Base-by-base conservation (phyloP, 2,888 invertebrate species). In the Lottia scabra region DNA sequence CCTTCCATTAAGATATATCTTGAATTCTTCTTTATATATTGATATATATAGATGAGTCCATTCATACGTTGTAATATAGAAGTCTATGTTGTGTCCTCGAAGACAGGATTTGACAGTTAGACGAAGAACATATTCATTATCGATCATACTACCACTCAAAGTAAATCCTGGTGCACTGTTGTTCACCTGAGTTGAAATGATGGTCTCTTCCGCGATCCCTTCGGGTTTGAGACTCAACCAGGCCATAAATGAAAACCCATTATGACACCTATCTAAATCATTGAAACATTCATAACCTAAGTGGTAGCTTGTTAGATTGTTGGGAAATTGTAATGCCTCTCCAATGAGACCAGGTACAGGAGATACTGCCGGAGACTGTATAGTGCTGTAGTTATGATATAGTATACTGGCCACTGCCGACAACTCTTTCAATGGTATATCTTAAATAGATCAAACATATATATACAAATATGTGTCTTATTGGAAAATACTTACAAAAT, bases 241-340 rank as follows among this genome's bases (percentile, higher is more conserved):
- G 48, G 71, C 69, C 23, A 48, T 48, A 13, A 78, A 38, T 1
- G 70, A 68, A 46, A 76, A 63, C 16, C 78, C 78, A 63, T 76
- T 78, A 63, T 78, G 76, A 68, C 78, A 78, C 63, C 73, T 73
- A 0, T 64, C 48, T 26, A 74, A 63, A 68, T 78, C 71, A n/a
- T 67, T 65, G 15, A 75, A n/a, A 67, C 78, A 78, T 26, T 67
- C 69, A 56, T 78, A 74, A 5, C 73, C 45, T 8, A 66, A 62
- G 8, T 15, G 3, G 6, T 26, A 65, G 4, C 4, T 26, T 13
- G 65, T 65, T 5, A 56, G 48, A 27, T 56, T 62, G 10, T 38
- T 19, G 3, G 66, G 38, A 44, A 70, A 70, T 38, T 70, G 19
- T 30, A 38, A 10, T 13, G 65, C 44, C 8, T 30, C 26, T 15